Percentiles rank a stretch among this genome's conserved stretches.
phyloP scores from a whole-genome alignment of 1,140 invertebrate species.

The Trachymyrmex cornetzi region DNA sequence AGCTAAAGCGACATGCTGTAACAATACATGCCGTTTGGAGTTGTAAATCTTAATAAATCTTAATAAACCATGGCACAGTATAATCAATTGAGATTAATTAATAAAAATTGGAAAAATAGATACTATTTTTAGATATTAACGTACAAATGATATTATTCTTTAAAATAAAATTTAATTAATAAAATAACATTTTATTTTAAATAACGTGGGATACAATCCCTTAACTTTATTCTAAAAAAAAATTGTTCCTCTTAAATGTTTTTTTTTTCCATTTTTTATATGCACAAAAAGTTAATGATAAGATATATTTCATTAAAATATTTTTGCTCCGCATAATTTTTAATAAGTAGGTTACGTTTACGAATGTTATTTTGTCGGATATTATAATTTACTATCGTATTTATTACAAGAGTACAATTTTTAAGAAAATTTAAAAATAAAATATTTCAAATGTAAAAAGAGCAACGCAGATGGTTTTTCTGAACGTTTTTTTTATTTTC shows the following conservation, averaged over 20 bases:
- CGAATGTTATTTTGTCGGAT: not conserved
- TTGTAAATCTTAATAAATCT: not conserved
- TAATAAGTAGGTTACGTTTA: not conserved
- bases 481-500: not conserved
- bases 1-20: not conserved
- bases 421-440: not conserved
- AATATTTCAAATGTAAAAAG: not conserved
- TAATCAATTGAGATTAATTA: not conserved
- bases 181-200: not conserved
- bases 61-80: not conserved
- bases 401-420: not conserved
- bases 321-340: not conserved
- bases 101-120: not conserved
- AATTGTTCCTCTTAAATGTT: not conserved
- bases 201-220: not conserved
- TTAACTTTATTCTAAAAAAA: not conserved
- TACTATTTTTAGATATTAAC: not conserved
- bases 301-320: not conserved
- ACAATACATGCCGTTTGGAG: not conserved
- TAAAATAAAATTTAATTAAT: not conserved
- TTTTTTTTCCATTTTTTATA: not conserved
- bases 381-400: not conserved
- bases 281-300: not conserved
- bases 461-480: not conserved
- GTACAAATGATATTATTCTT: not conserved